Base-by-base conservation (phyloP, 1,140 invertebrate genomes). In the Drosophila micromelanica region DNA sequence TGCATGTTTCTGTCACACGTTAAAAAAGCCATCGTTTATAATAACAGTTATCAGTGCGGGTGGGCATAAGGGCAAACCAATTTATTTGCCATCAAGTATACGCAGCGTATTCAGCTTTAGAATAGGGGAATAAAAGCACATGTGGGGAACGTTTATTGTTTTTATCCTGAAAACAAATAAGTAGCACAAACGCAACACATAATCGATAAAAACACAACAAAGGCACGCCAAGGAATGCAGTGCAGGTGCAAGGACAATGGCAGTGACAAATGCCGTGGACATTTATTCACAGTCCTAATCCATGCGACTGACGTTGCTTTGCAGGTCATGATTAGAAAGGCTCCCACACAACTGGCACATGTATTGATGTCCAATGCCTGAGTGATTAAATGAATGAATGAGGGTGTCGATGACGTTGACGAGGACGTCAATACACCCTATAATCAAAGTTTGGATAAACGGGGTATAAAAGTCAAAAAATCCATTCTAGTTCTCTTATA, bases 121-220 rank as follows among this genome's bases (percentile, higher is more conserved):
- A 43, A 9, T 17, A 37, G 27, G 2, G n/a, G n/a, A 35, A 11
- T 8, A 45, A 15, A 15, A 5, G 32, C 5, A 30, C 43, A 15
- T 52, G 12, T 9, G 30, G 12, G 13, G 42, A 3, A n/a, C n/a
- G 5, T 7, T 11, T 8, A 45, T 45, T 68, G 51, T 57, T 82
- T 5, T 82, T 55, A 73, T 56, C 68, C 69, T 61, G 59, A 74
- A 77, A 69, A 64, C 79, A 77, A 79, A 79, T 71, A 56, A 60
- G 43, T 48, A 45, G 51, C 38, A 8, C 55, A 59, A 65, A 59
- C 61, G 74, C 38, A 51, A 69, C 54, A 61, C 52, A 55, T 52
- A 85, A 86, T 86, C 81, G 68, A 86, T 86, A 76, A 87, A 80
- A 80, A 54, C 43, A 75, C 40, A 78, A 60, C 67, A 60, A 35